Conservation (phyloP, 2,888 invertebrate species). For the Gari tellinella region DNA sequence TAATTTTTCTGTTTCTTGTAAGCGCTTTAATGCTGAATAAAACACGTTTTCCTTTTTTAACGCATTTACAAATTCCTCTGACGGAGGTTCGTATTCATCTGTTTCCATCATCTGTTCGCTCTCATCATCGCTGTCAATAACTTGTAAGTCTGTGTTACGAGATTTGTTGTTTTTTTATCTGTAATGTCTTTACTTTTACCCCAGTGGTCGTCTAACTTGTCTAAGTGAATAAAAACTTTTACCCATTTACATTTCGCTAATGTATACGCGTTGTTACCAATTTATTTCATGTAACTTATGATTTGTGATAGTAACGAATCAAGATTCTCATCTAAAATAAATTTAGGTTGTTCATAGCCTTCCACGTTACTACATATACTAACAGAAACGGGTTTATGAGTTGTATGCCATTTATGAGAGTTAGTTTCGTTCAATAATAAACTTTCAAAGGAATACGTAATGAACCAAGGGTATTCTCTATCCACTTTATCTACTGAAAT, state of each 20-base stretch:
- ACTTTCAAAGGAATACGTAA: too few relatives aligned
- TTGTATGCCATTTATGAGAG: too few relatives aligned
- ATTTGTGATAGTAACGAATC: too few relatives aligned
- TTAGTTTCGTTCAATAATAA: too few relatives aligned
- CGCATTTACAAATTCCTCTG: constrained; percentile 15
- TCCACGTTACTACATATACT: constrained; percentile 8
- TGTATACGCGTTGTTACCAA: too few relatives aligned
- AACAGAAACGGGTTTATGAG: constrained; percentile 9
- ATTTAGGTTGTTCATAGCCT: not conserved
- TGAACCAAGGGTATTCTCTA: too few relatives aligned
- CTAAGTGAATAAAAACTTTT: constrained; percentile 6
- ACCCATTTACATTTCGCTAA: constrained; percentile 1
- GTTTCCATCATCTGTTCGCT: constrained; percentile 12
- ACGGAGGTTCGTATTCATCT: constrained; percentile 17
- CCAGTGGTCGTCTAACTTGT: constrained; percentile 15
- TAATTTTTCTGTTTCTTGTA: not conserved
- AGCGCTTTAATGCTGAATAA: not conserved
- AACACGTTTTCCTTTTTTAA: constrained; percentile 26
- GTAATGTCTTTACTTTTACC: not conserved
- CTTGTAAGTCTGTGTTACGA: not conserved
- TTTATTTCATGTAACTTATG: too few relatives aligned
- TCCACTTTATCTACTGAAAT: too few relatives aligned
- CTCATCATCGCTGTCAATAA: constrained; percentile 10
- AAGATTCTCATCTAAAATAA: too few relatives aligned
- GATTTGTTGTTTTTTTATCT: not conserved